Conservation (phyloP, 2,113 vertebrate genomes). For the Felis catus region DNA sequence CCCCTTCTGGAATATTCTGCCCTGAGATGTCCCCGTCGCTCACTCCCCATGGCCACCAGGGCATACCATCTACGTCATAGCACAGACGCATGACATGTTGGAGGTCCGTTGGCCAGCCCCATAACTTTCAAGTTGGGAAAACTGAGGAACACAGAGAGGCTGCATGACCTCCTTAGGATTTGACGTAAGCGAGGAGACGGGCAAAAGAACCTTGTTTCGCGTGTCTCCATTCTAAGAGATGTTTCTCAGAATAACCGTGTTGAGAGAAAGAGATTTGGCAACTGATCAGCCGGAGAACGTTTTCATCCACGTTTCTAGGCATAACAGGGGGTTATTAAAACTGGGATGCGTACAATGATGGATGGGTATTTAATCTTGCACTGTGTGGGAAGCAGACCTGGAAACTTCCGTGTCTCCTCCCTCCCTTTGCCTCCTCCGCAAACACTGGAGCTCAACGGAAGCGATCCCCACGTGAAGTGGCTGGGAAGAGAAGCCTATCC, state of each 20-base stretch:
- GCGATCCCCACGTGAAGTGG: background rate
- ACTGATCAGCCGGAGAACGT: background rate
- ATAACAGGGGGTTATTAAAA: background rate
- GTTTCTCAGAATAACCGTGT: background rate
- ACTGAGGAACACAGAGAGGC: background rate
- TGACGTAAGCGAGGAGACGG: background rate
- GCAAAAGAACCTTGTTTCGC: background rate
- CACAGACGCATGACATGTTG: rapidly evolving
- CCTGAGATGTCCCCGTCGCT: background rate
- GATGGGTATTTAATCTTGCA: background rate
- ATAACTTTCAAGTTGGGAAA: background rate
- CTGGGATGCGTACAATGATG: background rate
- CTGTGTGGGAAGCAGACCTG: background rate
- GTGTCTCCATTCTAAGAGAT: background rate
- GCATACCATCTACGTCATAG: rapidly evolving
- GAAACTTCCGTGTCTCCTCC: background rate
- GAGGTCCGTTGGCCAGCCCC: background rate
- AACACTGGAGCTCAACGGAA: background rate
- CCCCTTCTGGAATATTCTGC: background rate
- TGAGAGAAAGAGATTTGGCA: background rate
- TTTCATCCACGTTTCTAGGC: background rate
- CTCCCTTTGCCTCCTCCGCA: background rate
- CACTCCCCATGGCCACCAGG: background rate
- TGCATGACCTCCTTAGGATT: background rate
- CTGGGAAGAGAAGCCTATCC: background rate